phyloP scores from a whole-genome alignment of 1,140 invertebrate species.

The Psix sp. region DNA sequence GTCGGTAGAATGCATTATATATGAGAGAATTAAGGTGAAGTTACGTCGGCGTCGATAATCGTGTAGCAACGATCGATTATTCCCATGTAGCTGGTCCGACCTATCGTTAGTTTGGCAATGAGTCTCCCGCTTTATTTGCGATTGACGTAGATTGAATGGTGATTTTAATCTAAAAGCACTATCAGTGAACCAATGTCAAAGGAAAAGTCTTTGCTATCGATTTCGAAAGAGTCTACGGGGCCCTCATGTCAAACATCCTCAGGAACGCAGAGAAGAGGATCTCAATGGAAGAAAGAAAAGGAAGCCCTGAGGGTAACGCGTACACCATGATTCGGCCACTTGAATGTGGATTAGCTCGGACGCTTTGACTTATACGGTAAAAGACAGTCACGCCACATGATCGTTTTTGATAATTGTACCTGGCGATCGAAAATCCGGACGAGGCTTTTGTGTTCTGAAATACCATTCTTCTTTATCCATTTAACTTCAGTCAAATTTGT shows the following conservation, averaged over 20 bases:
- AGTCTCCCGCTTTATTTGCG: conserved; percentile 44
- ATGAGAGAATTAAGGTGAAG: conserved; percentile 33
- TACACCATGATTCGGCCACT: conserved; percentile 18
- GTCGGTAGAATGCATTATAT: conserved; percentile 33
- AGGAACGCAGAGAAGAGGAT: conserved; percentile 9
- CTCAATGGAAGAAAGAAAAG: conserved; percentile 19
- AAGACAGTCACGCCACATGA: conserved; percentile 45
- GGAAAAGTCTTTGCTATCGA: conserved; percentile 43
- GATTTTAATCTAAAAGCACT: conserved; percentile 57
- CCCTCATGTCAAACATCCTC: conserved; percentile 38
- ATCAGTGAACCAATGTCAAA: conserved; percentile 46
- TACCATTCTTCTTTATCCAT: conserved; percentile 16
- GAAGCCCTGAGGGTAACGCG: neutral
- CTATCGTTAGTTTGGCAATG: conserved; percentile 46
- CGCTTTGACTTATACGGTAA: conserved; percentile 27
- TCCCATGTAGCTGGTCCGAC: conserved; percentile 36
- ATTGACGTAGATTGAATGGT: conserved; percentile 52
- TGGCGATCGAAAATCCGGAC: conserved; percentile 27
- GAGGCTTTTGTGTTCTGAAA: conserved; percentile 37
- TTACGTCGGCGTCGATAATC: conserved; percentile 27
- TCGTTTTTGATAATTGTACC: conserved; percentile 33
- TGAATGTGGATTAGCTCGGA: conserved; percentile 46
- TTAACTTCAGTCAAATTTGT: conserved; percentile 29
- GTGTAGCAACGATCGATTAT: conserved; percentile 32
- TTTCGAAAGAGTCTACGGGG: conserved; percentile 38